These are phyloP conservation scores for Blastomussa wellsi DNA, from an alignment of 92 coral and sea anemone species.

Conservation along the genomic window DNA sequence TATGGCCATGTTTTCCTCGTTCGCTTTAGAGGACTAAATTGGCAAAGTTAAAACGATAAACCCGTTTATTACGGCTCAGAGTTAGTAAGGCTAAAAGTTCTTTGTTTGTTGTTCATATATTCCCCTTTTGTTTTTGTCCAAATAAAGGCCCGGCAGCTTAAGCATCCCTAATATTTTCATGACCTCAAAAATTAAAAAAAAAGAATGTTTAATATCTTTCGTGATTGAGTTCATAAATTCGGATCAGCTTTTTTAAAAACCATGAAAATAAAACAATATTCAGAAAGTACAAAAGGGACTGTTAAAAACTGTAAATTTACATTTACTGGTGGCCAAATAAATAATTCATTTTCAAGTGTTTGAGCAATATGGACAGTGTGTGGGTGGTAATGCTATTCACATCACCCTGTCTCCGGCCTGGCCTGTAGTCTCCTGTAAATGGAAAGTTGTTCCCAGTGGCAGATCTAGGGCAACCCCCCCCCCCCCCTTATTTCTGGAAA, in stretches of 20 bases:
- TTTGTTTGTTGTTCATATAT: not conserved
- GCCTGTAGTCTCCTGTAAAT: not conserved
- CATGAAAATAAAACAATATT: not conserved
- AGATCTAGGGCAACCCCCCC: no score
- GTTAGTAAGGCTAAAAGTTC: not conserved
- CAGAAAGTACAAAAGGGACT: not conserved
- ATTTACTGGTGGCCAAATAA: conserved; percentile 21
- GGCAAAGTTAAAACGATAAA: not conserved
- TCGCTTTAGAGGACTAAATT: not conserved
- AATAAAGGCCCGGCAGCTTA: not conserved
- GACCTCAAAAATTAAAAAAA: not conserved
- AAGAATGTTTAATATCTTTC: not conserved
- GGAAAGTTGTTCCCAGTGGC: not conserved
- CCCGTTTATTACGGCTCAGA: not conserved
- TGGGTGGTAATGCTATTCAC: not conserved
- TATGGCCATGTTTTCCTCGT: not conserved
- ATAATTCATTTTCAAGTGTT: conserved; percentile 7
- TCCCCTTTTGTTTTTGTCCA: conserved; percentile 2
- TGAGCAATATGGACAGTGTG: not conserved
- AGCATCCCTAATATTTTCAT: not conserved
- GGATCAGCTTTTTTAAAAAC: not conserved
- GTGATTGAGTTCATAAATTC: not conserved
- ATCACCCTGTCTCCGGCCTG: not conserved
- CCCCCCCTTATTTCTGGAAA: no score
- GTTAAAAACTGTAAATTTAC: conserved; percentile 11